These are phyloP conservation scores for Pitta sordida DNA, from an alignment of 2,113 vertebrate species.

Conservation along the genomic window DNA sequence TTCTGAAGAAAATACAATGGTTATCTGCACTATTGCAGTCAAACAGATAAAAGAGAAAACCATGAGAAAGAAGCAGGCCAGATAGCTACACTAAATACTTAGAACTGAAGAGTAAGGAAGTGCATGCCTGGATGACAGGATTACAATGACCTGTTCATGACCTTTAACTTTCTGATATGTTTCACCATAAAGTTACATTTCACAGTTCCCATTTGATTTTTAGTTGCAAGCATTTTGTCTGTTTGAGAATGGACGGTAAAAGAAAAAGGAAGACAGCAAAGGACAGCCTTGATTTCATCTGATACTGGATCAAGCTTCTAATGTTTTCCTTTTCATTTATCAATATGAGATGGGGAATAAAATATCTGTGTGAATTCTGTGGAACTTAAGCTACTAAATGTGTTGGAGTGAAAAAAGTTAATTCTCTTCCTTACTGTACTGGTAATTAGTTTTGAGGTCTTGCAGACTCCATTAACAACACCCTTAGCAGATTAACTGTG, in stretches of 20 bases:
- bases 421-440: neutral
- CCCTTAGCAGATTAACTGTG: neutral
- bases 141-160: neutral
- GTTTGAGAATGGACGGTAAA: neutral
- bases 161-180: neutral
- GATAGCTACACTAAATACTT: neutral
- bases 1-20: neutral
- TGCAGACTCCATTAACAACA: neutral
- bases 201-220: neutral
- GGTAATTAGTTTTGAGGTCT: neutral
- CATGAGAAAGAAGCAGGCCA: neutral
- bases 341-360: neutral
- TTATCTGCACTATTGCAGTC: neutral
- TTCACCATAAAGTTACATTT: neutral
- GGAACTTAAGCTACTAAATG: neutral
- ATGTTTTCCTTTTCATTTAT: neutral
- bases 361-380: neutral
- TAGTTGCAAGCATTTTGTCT: neutral
- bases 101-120: neutral
- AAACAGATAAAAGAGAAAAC: neutral
- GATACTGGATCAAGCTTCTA: neutral
- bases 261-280: neutral
- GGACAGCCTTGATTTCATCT: neutral
- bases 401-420: neutral
- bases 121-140: neutral